Evolutionary conservation across 2,888 invertebrate genomes (phyloP), one percentile per base, ranked within the genome.

Genomic region (Sthenelais limicola): DNA sequence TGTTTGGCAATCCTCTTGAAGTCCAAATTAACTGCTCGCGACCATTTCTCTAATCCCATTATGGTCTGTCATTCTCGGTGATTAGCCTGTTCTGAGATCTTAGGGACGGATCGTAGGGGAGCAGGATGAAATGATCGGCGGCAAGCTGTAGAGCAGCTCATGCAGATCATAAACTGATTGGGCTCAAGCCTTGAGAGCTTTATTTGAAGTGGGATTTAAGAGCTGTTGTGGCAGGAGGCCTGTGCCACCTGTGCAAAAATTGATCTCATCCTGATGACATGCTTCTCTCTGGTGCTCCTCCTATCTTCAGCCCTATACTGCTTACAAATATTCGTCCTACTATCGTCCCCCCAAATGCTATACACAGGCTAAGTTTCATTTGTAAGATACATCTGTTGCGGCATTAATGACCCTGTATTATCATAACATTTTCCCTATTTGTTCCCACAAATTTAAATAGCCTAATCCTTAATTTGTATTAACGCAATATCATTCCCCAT

Each of bases 1-100:
- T 56, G 56, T 56, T 56, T 56, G 33, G 30, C 56, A 18, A 33
- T 32, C 56, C n/a, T n/a, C n/a, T n/a, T n/a, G n/a, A n/a, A n/a
- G 56, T 32, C 56, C 28, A 7, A 30, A 30, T 30, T n/a, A 26
- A 24, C 26, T 30, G 15, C 52, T 21, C 56, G 5, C 32, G 24
- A 33, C 56, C 18, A 33, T 56, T 56, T 33, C 56, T 18, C 56
- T 56, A 56, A 56, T 56, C 56, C 56, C 56, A 56, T 56, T 56
- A 56, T 33, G 30, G 56, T 15, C 28, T 56, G 30, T 56, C 56
- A 32, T 32, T 56, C 56, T 33, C 56, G 56, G 56, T 56, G 56
- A 56, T 56, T 56, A 56, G 56, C 18, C 33, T 48, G n/a, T 56
- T 24, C 56, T 3, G 30, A 24, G 56, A 56, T 56, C 56, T 56